A percentile compares a stretch with the other conserved stretches of the same genome.
Evolutionary conservation across 1,140 invertebrate genomes (phyloP).

Genomic region (Zaprionus camerounensis): DNA sequence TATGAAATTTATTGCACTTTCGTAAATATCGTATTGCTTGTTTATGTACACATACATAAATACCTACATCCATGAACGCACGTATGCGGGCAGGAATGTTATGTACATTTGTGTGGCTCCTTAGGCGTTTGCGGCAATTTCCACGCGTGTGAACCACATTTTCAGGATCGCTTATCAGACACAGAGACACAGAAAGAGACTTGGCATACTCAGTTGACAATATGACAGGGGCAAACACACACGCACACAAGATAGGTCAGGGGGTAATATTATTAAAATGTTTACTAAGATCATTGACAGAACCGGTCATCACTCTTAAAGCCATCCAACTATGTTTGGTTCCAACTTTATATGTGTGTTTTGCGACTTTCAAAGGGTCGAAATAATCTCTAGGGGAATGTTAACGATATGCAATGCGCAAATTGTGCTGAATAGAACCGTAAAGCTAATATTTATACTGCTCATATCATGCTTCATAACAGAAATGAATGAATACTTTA

Average conservation of each 20-base stretch:
- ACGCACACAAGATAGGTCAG: not conserved
- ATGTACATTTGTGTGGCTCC: conserved; percentile 20
- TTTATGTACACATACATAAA: conserved; percentile 1
- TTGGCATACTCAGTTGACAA: not conserved
- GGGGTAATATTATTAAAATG: conserved; percentile 1
- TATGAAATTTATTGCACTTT: conserved; percentile 83
- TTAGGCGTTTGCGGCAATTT: conserved; percentile 27
- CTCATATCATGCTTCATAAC: no score
- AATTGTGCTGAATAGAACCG: no score
- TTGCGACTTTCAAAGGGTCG: not conserved
- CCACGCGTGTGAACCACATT: conserved; percentile 63
- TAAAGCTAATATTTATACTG: no score
- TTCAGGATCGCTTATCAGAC: conserved; percentile 66
- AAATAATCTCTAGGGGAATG: no score
- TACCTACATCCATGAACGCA: not conserved
- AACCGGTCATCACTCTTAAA: not conserved
- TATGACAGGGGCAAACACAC: not conserved
- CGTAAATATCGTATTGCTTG: conserved; percentile 81
- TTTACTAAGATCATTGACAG: not conserved
- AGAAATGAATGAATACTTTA: not conserved
- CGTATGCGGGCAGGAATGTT: conserved; percentile 20
- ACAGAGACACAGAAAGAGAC: not conserved
- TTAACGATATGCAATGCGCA: no score
- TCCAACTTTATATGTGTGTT: not conserved
- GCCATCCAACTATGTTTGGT: not conserved